phyloP scores from a whole-genome alignment of 2,113 vertebrate species.

The Pungitius pungitius region DNA sequence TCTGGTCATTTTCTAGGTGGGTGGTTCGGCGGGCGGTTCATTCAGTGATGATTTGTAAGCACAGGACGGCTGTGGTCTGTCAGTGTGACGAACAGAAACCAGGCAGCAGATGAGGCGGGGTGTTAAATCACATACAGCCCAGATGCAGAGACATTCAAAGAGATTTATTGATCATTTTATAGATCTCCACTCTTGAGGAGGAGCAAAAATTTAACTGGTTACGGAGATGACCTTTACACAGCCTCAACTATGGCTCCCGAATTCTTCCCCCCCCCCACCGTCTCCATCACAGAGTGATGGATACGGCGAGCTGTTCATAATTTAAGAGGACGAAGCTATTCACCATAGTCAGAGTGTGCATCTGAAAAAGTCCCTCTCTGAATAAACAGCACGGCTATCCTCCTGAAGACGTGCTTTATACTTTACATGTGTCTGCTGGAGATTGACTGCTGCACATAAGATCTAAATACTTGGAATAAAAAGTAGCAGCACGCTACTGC shows the following conservation, averaged over 20 bases:
- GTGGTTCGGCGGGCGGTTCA: conserved; percentile 10
- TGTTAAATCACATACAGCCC: conserved; percentile 74
- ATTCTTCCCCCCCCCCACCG: conserved; percentile 9
- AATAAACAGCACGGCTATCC: conserved; percentile 34
- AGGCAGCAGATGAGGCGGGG: conserved; percentile 49
- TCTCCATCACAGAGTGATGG: conserved; percentile 33
- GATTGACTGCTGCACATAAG: conserved; percentile 66
- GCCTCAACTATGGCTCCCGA: conserved; percentile 47
- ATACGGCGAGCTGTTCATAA: conserved; percentile 48
- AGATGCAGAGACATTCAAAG: conserved; percentile 75
- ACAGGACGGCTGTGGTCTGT: conserved; percentile 44
- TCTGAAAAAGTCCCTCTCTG: conserved; percentile 41
- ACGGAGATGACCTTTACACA: conserved; percentile 78
- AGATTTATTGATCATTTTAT: conserved; percentile 82
- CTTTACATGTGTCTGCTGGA: conserved; percentile 48
- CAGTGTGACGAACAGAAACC: conserved; percentile 34
- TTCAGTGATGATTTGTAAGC: conserved; percentile 50
- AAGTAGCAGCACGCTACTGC: conserved; percentile 62
- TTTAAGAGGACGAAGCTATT: conserved; percentile 28
- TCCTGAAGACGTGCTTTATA: conserved; percentile 41
- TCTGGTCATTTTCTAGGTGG: conserved; percentile 33
- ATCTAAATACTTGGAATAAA: conserved; percentile 77
- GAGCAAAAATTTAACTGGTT: conserved; percentile 78
- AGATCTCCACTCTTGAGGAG: conserved; percentile 78
- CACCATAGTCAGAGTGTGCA: conserved; percentile 40